These are phyloP conservation scores for Cherax quadricarinatus DNA, from an alignment of 1,140 invertebrate species.

Conservation along the genomic window DNA sequence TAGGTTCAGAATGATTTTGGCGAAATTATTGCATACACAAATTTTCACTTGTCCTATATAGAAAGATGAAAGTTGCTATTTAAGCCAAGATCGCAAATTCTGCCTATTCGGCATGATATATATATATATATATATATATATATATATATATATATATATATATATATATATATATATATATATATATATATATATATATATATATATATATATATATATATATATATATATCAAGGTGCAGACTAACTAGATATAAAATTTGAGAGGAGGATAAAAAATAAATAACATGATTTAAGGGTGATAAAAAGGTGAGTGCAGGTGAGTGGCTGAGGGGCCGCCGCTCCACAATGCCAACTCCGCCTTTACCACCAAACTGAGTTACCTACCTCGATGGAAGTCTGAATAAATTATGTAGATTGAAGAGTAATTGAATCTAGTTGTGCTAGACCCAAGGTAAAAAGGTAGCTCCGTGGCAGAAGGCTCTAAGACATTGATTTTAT, in stretches of 20 bases:
- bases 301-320: slow-evolving; percentile 6
- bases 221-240: no score
- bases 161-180: background rate
- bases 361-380: slow-evolving; percentile 57
- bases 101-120: no score
- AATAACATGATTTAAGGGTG: slow-evolving; percentile 1
- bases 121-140: no score
- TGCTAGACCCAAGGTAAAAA: slow-evolving; percentile 45
- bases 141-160: background rate
- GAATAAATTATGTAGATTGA: slow-evolving; percentile 66
- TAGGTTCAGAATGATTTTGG: no score
- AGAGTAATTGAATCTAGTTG: slow-evolving; percentile 59
- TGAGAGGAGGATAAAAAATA: background rate
- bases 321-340: background rate
- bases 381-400: slow-evolving; percentile 54
- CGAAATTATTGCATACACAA: no score
- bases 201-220: no score
- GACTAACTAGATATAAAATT: background rate
- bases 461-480: slow-evolving; percentile 44
- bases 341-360: slow-evolving; percentile 45
- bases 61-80: no score
- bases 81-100: no score
- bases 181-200: background rate
- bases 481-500: slow-evolving; percentile 55
- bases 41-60: no score